A percentile compares a stretch with the other conserved stretches of the same genome.
phyloP scores from a whole-genome alignment of 2,888 invertebrate species.

The Amiota communis region DNA sequence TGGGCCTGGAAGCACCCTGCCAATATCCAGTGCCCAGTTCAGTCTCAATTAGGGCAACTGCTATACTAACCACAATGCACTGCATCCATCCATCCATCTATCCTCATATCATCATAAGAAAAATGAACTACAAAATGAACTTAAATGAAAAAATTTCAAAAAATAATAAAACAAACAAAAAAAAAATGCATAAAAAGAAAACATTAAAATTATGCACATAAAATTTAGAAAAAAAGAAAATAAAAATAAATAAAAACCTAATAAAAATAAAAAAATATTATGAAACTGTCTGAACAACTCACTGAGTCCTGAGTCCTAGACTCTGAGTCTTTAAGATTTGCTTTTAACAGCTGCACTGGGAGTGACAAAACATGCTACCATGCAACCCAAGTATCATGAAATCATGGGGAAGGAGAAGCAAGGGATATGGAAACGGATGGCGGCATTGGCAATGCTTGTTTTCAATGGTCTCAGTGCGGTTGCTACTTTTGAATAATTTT shows the following conservation, averaged over 20 bases:
- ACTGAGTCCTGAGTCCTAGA: background rate
- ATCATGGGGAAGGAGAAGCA: background rate
- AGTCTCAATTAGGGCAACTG: too few relatives aligned
- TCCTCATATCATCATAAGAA: too few relatives aligned
- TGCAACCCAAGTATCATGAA: background rate
- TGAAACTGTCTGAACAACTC: background rate
- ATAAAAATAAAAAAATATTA: background rate
- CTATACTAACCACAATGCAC: too few relatives aligned
- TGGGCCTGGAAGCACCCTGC: too few relatives aligned
- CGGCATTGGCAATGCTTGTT: background rate
- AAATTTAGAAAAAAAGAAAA: conserved; percentile 35
- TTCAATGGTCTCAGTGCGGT: conserved; percentile 31
- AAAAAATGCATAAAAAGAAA: conserved; percentile 32
- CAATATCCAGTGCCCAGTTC: too few relatives aligned
- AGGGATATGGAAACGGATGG: background rate
- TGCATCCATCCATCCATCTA: too few relatives aligned
- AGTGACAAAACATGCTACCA: background rate
- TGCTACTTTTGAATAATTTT: conserved; percentile 73
- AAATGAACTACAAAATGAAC: too few relatives aligned
- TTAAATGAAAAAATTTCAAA: conserved; percentile 22
- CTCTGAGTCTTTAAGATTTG: conserved; percentile 48
- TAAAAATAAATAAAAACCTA: conserved; percentile 16
- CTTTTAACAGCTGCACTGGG: conserved; percentile 41
- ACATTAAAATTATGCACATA: conserved; percentile 39
- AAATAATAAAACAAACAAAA: conserved; percentile 22